Evolutionary conservation across 2,113 vertebrate genomes (phyloP), one percentile per base, ranked within the genome.

Genomic region (Pelecanoides urinatrix): DNA sequence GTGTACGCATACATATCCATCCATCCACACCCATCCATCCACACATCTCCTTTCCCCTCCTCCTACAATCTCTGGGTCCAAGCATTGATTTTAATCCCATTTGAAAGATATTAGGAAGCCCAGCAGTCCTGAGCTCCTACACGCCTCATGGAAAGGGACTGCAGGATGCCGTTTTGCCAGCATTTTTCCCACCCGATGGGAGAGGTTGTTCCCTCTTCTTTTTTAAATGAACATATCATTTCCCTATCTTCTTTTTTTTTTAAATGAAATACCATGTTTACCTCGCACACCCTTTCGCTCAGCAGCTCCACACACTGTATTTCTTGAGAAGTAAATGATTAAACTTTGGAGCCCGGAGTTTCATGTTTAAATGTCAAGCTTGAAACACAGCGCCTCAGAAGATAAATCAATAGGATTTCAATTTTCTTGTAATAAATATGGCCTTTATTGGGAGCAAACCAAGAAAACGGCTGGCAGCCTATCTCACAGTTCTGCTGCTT

Each of bases 341-440:
- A 96, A 97, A 97, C 79, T 75, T 77, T 66, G 36, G 36, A 70
- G 78, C 71, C 78, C 5, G 5, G 83, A 66, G 90, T 86, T 96
- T 79, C n/a, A 8, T 92, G 82, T 93, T 98, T 97, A 98, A 98
- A 97, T 97, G 96, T 96, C 96, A 97, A 91, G 80, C 76, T 91
- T 95, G 86, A 97, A 98, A 96, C 67, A 42, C 77, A 95, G 82
- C 32, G 9, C 67, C 86, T 97, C 85, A 92, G 81, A 93, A 96
- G 62, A 96, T 91, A 95, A 95, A 95, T 97, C 93, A 15, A 97
- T 90, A 93, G 65, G 36, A 52, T 96, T 98, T 97, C 86, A 94
- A 96, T 98, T 97, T 97, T 90, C 75, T 96, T 92, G 95, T 95
- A 79, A 88, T 95, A 97, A 97, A 97, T 96, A 93, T 21, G 58